These are phyloP conservation scores for Tipula unca DNA, from an alignment of 2,888 invertebrate species.

Conservation along the genomic window DNA sequence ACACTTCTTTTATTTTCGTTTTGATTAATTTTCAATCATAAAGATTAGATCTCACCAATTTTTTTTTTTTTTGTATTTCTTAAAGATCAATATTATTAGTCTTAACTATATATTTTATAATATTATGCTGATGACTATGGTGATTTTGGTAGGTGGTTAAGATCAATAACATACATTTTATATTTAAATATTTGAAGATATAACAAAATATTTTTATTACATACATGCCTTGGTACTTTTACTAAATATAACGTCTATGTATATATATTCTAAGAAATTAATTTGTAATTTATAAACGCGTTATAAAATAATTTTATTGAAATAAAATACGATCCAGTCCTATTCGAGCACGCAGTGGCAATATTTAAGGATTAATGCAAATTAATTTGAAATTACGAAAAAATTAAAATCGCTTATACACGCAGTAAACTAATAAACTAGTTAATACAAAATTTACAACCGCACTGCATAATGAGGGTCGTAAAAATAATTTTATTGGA, in stretches of 20 bases:
- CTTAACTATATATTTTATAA: not conserved
- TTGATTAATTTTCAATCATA: slow-evolving; percentile 14
- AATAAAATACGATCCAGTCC: not conserved
- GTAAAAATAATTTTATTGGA: too few species aligned
- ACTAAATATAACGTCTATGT: not conserved
- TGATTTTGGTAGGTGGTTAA: slow-evolving; percentile 3
- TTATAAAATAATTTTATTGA: not conserved
- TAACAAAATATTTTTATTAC: not conserved
- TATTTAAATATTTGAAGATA: not conserved
- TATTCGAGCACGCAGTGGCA: too few species aligned
- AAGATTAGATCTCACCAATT: not conserved
- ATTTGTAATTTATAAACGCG: not conserved
- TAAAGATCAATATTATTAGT: slow-evolving; percentile 2
- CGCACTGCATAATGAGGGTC: too few species aligned
- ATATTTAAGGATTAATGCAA: too few species aligned
- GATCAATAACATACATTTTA: not conserved
- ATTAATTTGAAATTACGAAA: too few species aligned
- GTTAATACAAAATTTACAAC: too few species aligned
- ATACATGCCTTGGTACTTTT: not conserved
- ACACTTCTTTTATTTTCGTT: slow-evolving; percentile 8
- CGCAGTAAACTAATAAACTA: too few species aligned
- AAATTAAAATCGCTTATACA: too few species aligned
- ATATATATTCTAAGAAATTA: not conserved
- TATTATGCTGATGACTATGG: not conserved
- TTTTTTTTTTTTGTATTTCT: not conserved